phyloP scores from a whole-genome alignment of 2,888 invertebrate genomes.

The Nomada hirtipes region DNA sequence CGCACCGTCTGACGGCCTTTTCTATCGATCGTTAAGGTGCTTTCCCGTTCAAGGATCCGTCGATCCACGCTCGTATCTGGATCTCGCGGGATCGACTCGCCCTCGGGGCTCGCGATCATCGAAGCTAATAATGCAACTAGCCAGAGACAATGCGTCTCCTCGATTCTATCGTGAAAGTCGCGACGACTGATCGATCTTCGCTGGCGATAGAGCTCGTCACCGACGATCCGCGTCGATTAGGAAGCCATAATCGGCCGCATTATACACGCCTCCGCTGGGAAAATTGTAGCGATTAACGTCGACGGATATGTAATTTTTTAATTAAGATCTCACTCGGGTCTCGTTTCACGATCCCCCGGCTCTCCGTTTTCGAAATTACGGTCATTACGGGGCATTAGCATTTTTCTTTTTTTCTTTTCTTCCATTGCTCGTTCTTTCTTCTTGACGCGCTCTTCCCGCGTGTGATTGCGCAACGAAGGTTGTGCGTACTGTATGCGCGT shows the following conservation, averaged over 20 bases:
- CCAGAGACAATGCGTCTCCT: slow-evolving; percentile 67
- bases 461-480: slow-evolving; percentile 29
- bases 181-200: slow-evolving; percentile 59
- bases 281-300: slow-evolving; percentile 69
- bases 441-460: background rate
- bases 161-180: slow-evolving; percentile 51
- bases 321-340: slow-evolving; percentile 53
- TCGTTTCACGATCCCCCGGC: slow-evolving; percentile 10
- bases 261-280: slow-evolving; percentile 59
- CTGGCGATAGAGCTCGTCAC: slow-evolving; percentile 52
- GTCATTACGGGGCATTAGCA: slow-evolving; percentile 47
- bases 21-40: slow-evolving; percentile 68
- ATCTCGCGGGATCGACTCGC: slow-evolving; percentile 50
- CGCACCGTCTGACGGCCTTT: slow-evolving; percentile 62
- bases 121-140: slow-evolving; percentile 55
- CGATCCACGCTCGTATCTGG: slow-evolving; percentile 45
- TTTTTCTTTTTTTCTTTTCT: background rate
- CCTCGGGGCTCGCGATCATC: slow-evolving; percentile 63
- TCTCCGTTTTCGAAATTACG: slow-evolving; percentile 40
- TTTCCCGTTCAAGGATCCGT: slow-evolving; percentile 64
- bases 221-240: slow-evolving; percentile 57
- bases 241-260: slow-evolving; percentile 61
- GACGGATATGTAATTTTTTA: slow-evolving; percentile 69
- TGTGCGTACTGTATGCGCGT: background rate
- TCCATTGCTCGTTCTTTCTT: background rate